These are phyloP conservation scores for Lacerta agilis DNA, from an alignment of 2,797 vertebrate genomes.

Conservation along the genomic window DNA sequence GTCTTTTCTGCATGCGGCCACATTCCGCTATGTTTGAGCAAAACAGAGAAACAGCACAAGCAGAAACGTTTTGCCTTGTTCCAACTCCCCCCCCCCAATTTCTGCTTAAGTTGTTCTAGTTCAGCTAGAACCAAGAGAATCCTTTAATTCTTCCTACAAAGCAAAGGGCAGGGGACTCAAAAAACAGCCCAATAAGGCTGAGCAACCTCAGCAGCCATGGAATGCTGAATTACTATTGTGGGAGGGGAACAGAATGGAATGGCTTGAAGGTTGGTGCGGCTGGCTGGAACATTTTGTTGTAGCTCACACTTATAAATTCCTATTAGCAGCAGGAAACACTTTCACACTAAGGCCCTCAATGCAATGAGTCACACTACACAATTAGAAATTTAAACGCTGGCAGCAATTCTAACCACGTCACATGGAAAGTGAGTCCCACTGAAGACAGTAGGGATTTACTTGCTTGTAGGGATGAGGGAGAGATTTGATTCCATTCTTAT, in stretches of 20 bases:
- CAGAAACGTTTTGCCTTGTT: not conserved
- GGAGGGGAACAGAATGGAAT: no score
- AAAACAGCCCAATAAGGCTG: no score
- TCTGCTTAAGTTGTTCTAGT: not conserved
- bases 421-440: not conserved
- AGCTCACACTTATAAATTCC: no score
- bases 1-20: conserved; percentile 68
- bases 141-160: not conserved
- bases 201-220: no score
- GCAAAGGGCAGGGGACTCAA: no score
- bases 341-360: no score
- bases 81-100: not conserved
- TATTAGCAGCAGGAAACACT: no score
- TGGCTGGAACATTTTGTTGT: no score
- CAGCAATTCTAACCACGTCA: not conserved
- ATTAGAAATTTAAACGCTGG: not conserved
- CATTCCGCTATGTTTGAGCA: conserved; percentile 78
- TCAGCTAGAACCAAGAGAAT: not conserved
- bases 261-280: no score
- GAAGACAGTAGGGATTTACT: not conserved
- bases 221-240: no score
- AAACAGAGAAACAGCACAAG: not conserved
- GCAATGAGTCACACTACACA: not conserved
- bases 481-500: no score
- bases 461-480: no score